Conservation (phyloP, 1,140 invertebrate species). For the Adoxophyes honmai region DNA sequence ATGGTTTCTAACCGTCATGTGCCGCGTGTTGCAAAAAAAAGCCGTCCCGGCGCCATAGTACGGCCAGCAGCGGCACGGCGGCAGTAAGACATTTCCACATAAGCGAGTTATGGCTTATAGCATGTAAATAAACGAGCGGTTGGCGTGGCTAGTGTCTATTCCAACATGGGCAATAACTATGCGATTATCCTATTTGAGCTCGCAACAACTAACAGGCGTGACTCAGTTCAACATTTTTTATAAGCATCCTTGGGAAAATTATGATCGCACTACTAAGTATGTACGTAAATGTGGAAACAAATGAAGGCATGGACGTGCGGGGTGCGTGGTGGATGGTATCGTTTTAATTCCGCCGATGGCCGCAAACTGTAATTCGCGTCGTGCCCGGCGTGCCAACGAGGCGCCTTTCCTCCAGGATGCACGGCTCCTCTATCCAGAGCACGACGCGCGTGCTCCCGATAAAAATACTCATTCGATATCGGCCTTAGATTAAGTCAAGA, state of each 20-base stretch:
- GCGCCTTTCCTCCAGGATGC: no score
- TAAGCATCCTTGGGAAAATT: slow-evolving; percentile 18
- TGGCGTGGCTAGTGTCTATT: slow-evolving; percentile 70
- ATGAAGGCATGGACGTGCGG: slow-evolving; percentile 3
- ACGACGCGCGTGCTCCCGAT: no score
- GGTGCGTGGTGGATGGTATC: not conserved
- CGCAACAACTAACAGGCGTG: slow-evolving; percentile 44
- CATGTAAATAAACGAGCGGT: slow-evolving; percentile 67
- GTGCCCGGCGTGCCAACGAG: not conserved
- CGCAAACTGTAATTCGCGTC: slow-evolving; percentile 2
- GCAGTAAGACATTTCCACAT: slow-evolving; percentile 40
- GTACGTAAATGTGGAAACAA: slow-evolving; percentile 3
- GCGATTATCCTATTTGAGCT: slow-evolving; percentile 62
- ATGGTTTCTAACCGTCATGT: no score
- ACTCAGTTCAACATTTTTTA: slow-evolving; percentile 35
- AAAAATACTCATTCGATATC: no score
- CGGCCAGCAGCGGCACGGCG: slow-evolving; percentile 14
- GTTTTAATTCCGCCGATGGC: slow-evolving; percentile 6
- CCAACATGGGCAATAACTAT: slow-evolving; percentile 47
- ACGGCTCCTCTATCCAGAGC: no score
- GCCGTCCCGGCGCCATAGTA: no score
- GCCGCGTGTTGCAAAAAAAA: no score
- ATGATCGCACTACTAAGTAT: slow-evolving; percentile 7
- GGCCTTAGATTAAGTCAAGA: no score
- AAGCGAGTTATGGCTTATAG: slow-evolving; percentile 46